Evolutionary conservation across 2,797 vertebrate genomes (phyloP).

Genomic region (Oceanodroma leucorhoa): DNA sequence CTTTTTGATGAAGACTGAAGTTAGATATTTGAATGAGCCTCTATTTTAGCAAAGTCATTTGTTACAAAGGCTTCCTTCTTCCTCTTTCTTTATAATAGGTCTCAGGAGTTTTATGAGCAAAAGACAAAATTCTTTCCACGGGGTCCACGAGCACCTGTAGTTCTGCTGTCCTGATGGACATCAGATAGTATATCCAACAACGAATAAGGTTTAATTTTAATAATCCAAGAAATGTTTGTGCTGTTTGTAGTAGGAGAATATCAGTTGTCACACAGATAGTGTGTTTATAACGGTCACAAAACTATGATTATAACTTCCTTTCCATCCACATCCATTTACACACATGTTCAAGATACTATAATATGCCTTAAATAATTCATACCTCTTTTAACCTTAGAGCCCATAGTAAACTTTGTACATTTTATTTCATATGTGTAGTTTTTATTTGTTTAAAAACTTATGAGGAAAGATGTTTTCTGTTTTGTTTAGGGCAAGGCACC

Average conservation of each 20-base stretch:
- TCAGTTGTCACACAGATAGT: background rate
- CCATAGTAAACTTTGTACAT: background rate
- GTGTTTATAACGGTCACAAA: background rate
- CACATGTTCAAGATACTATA: background rate
- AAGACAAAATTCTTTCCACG: background rate
- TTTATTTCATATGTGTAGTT: background rate
- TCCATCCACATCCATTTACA: background rate
- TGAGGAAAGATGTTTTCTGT: background rate
- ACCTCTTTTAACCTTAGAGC: background rate
- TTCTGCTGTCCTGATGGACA: background rate
- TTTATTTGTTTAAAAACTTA: background rate
- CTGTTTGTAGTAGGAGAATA: background rate
- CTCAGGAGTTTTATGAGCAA: background rate
- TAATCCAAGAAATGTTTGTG: background rate
- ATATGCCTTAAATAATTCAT: background rate
- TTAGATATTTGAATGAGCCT: background rate
- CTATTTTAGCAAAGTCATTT: constrained; percentile 15
- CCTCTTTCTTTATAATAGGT: constrained; percentile 9
- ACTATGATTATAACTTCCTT: background rate
- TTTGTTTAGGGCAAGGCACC: background rate
- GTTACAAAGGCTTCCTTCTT: background rate
- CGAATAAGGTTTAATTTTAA: background rate
- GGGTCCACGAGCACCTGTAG: background rate
- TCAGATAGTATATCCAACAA: background rate
- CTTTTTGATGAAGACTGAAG: constrained; percentile 36